Base-by-base conservation (phyloP, 2,888 invertebrate species). In the Entomobrya multifasciata region DNA sequence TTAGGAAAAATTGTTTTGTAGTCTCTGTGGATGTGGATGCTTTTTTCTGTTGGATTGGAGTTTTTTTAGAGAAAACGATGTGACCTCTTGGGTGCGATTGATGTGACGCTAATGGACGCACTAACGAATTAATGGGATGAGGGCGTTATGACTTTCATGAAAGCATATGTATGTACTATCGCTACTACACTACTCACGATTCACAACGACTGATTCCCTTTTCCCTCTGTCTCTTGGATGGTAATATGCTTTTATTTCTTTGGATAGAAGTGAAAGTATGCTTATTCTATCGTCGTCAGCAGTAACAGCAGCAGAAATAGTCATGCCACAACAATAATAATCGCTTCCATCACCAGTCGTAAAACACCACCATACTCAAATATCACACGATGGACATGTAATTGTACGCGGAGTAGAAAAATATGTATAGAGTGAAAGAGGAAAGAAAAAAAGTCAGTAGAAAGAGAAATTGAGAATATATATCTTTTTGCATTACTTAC, bases 81-180 rank as follows among this genome's bases (percentile, higher is more conserved):
- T 84, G 84, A 84, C 84, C 84, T 84, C 84, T 84, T 77, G 84
- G 84, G 84, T 84, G 84, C 84, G 84, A 84, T 84, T 84, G 84
- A 84, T 84, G 84, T 84, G 84, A 84, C 84, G 77, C 84, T 84
- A 84, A 84, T 84, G 84, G 84, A 84, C 77, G 84, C 84, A 84
- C 84, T 84, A 84, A 84, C 84, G 84, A 84, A 84, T 84, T 84
- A 84, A 84, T 77, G 84, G 84, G 84, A 84, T 77, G 84, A 77
- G 77, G 77, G 84, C 77, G 84, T 84, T 84, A 84, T 84, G 84
- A 84, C 77, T 84, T 84, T 65, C 77, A 84, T 77, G 65, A 67
- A 49, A 60, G 47, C 52, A 55, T 67, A 60, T 67, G 67, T 67
- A 67, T 67, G 67, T 67, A 41, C 25, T 41, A 67, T 25, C 4